phyloP scores from a whole-genome alignment of 2,888 invertebrate genomes.

The Acleris holmiana region DNA sequence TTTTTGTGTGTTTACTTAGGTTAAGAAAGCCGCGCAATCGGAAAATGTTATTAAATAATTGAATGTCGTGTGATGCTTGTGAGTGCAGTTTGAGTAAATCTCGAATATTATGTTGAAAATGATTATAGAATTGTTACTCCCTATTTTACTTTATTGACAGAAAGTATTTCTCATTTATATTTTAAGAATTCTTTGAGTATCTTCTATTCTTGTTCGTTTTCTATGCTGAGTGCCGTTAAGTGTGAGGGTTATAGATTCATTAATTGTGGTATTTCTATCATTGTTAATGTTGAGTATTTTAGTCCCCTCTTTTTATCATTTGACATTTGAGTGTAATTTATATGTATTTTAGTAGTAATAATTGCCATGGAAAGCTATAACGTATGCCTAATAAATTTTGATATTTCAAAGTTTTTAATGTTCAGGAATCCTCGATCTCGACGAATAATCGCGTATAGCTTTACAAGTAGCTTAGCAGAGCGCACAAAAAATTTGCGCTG shows the following conservation, averaged over 20 bases:
- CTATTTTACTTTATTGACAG: constrained; percentile 36
- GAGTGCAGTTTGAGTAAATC: constrained; percentile 4
- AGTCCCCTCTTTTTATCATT: constrained; percentile 63
- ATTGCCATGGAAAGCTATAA: constrained; percentile 61
- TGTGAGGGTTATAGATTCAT: constrained; percentile 55
- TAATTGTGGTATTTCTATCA: constrained; percentile 27
- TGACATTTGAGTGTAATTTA: constrained; percentile 66
- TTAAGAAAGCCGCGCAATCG: constrained; percentile 74
- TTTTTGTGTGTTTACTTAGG: constrained; percentile 82
- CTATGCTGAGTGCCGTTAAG: constrained; percentile 44
- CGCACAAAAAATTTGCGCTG: background rate
- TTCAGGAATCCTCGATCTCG: constrained; percentile 10
- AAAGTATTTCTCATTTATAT: constrained; percentile 35
- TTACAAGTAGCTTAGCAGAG: constrained; percentile 11
- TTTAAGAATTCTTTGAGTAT: constrained; percentile 44
- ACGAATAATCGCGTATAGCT: no score
- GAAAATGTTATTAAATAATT: constrained; percentile 70
- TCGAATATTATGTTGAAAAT: constrained; percentile 31
- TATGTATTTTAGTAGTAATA: constrained; percentile 54
- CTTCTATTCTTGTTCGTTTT: constrained; percentile 51
- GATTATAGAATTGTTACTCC: constrained; percentile 24
- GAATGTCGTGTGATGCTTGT: constrained; percentile 9
- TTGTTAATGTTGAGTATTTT: constrained; percentile 43
- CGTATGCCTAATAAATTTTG: constrained; percentile 46
- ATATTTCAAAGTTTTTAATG: constrained; percentile 36